Evolutionary conservation across 92 coral and sea anemone species (phyloP).

Genomic region (Pocillopora meandrina): DNA sequence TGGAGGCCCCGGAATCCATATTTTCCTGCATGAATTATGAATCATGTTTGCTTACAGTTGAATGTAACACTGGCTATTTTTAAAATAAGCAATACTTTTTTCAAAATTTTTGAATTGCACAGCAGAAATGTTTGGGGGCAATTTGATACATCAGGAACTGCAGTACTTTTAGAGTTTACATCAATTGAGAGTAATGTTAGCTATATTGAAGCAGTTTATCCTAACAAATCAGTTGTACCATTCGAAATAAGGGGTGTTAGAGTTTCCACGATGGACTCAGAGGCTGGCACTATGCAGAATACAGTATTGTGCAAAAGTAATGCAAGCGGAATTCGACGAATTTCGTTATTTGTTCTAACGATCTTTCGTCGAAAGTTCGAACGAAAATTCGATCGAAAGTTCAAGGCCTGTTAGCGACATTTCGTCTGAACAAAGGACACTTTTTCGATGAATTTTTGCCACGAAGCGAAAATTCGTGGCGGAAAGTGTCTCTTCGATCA

Average conservation of each 20-base stretch:
- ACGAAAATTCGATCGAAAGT: too few species aligned
- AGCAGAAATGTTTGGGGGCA: constrained; percentile 19
- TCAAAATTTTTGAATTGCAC: constrained; percentile 23
- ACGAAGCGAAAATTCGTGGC: too few species aligned
- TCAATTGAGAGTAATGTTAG: constrained; percentile 1
- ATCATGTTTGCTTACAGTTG: not conserved
- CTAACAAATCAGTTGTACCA: constrained; percentile 16
- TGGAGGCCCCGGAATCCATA: constrained; percentile 36
- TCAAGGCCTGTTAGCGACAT: too few species aligned
- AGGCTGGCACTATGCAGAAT: constrained; percentile 25
- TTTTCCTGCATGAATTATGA: constrained; percentile 31
- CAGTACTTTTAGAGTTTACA: too few species aligned
- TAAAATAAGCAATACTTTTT: constrained; percentile 27
- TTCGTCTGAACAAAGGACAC: too few species aligned
- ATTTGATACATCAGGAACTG: constrained; percentile 22
- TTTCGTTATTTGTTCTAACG: too few species aligned
- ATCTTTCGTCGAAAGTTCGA: too few species aligned
- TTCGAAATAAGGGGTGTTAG: constrained; percentile 22
- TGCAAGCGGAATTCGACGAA: too few species aligned
- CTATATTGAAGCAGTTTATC: too few species aligned
- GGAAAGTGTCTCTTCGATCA: too few species aligned
- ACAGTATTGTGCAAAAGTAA: too few species aligned
- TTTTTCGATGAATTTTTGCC: too few species aligned
- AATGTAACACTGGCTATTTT: not conserved
- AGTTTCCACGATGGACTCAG: constrained; percentile 4